Evolutionary conservation across 2,888 invertebrate species (phyloP), one percentile per base, ranked within the genome.

Genomic region (Phania funesta): DNA sequence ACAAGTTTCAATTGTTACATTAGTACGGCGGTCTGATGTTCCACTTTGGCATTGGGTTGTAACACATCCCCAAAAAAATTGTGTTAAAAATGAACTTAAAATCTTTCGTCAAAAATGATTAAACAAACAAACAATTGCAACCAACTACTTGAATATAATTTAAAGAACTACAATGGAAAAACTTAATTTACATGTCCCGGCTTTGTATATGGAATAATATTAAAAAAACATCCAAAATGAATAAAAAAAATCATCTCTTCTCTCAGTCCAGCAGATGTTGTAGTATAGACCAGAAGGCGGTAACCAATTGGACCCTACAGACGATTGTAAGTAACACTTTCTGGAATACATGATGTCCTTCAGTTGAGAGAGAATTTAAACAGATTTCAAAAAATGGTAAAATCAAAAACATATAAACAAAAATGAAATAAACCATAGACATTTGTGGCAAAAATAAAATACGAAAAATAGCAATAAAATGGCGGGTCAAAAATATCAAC

Each of bases 81-180:
- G 82, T 82, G 82, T 82, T 52, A 62, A 65, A 65, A 70, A 75
- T 74, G 65, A 82, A 78, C 82, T 74, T 75, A 78, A n/a, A 78
- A 82, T 74, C 82, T 82, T 82, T 82, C 82, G 82, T 82, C 74
- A 78, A 78, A 82, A 82, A 75, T 78, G 46, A 73, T 67, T 75
- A 46, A 76, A 67, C 38, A 64, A 70, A 80, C 56, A 82, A 77
- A 70, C 68, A 82, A 82, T 78, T 74, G 74, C 81, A 81, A 77
- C 56, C 68, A 82, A 71, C 70, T 58, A 70, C 70, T 78, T 65
- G 82, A 82, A 77, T 58, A 78, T 60, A 76, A 68, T 80, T 75
- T 80, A 75, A 77, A 82, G 76, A 75, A 78, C 70, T 54, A 78
- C 82, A 73, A 71, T 58, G 68, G 54, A 71, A 81, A 78, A 75